Evolutionary conservation across 2,113 vertebrate genomes (phyloP).

Genomic region (Oreamnos americanus): DNA sequence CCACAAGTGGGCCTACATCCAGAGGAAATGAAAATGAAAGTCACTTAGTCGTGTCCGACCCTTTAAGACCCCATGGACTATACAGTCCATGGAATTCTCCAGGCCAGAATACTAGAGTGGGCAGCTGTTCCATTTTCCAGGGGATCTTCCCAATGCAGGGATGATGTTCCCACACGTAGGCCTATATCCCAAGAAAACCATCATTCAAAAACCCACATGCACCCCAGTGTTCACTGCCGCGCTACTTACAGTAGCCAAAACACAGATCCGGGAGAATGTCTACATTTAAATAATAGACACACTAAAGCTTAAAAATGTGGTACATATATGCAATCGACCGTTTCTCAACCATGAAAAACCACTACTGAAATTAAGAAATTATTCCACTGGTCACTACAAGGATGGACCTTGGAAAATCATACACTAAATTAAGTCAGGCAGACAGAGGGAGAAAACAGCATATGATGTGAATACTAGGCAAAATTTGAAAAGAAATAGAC

Average conservation of each 20-base stretch:
- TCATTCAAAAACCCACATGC: neutral
- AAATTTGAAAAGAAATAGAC: neutral
- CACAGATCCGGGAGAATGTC: neutral
- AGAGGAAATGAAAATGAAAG: no score
- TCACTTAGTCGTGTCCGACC: fast-evolving
- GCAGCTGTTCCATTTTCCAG: neutral
- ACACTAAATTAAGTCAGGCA: neutral
- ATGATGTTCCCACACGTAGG: neutral
- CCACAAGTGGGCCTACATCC: no score
- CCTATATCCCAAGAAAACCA: neutral
- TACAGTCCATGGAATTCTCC: neutral
- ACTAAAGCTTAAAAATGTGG: neutral
- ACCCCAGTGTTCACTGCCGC: neutral
- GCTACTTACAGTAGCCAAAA: neutral
- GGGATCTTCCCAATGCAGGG: neutral
- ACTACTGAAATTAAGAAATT: neutral
- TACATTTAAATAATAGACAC: neutral
- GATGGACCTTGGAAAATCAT: neutral
- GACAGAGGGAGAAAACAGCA: neutral
- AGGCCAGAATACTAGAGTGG: neutral
- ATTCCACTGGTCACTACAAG: neutral
- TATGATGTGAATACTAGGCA: neutral
- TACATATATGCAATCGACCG: neutral
- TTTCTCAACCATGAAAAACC: neutral
- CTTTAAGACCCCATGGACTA: neutral